Evolutionary conservation across 2,888 invertebrate species (phyloP).

Genomic region (Volucella zonaria): DNA sequence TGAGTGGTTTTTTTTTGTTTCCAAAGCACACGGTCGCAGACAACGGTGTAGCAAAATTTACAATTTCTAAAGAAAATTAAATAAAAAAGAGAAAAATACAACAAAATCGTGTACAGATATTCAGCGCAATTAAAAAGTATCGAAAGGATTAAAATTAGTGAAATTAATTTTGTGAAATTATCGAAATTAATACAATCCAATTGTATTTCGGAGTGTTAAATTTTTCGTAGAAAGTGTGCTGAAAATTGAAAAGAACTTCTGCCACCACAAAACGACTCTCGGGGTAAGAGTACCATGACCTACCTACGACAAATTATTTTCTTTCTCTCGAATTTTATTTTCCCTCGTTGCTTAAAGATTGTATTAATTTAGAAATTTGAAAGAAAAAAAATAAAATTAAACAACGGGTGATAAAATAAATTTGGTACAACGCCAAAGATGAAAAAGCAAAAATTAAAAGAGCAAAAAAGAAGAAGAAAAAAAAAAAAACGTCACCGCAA

Average conservation of each 20-base stretch:
- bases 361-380: neutral
- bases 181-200: neutral
- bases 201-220: constrained; percentile 29
- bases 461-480: constrained; percentile 17
- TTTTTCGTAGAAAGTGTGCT: constrained; percentile 7
- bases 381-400: neutral
- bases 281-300: constrained; percentile 71
- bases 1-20: constrained; percentile 62
- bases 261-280: constrained; percentile 4
- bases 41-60: constrained; percentile 28
- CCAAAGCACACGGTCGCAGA: constrained; percentile 63
- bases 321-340: constrained; percentile 38
- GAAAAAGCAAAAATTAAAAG: neutral
- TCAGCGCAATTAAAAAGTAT: neutral
- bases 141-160: constrained; percentile 4
- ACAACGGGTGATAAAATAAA: neutral
- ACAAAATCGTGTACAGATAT: neutral
- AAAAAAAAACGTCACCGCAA: constrained; percentile 59
- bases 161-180: constrained; percentile 29
- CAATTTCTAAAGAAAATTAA: constrained; percentile 23
- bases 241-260: constrained; percentile 21
- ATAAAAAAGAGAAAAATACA: neutral
- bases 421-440: constrained; percentile 8
- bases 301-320: constrained; percentile 64
- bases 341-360: constrained; percentile 17